Base-by-base conservation (phyloP, 2,888 invertebrate species). In the Noctuana brunneofusca region DNA sequence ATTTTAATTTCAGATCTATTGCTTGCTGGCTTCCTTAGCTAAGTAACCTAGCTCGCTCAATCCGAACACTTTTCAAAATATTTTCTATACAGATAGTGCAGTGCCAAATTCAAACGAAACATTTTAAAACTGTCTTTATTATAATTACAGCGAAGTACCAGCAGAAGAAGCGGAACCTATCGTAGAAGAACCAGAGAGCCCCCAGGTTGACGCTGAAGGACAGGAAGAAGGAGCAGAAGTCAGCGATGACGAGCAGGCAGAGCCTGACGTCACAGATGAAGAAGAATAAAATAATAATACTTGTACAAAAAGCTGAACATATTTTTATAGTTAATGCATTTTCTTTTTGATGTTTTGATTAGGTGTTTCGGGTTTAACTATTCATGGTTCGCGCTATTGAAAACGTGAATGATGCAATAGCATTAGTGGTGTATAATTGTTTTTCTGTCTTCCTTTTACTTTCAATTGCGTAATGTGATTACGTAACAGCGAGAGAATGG, bases 191-290 rank as follows among this genome's bases (percentile, higher is more conserved):
- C 92, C 91, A 1, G 86, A 79, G 67, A 85, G 90, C 14, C 92
- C 92, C 12, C 87, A 86, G 68, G 82, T 75, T 12, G 79, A 75
- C 24, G 73, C 80, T 11, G 86, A 83, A 58, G 79, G 75, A 24
- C 69, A 78, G n/a, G 83, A 81, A 22, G 83, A 82, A 16, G 80
- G 73, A n/a, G 83, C 77, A 22, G 92, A 92, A 63, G 81, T 78
- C 69, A 90, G 90, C 68, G 91, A 90, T 68, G 89, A 90, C 65
- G 92, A 92, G 69, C 80, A 84, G 75, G 92, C 87, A 9, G 92
- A 90, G 73, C 92, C 89, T 9, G 92, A 92, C 70, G 85, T 91
- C 65, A 92, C 89, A n/a, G 92, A 91, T 65, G 92, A 91, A 73
- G 92, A 91, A 73, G 92, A 92, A 86, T 91, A 89, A 84, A 63